phyloP scores from a whole-genome alignment of 2,113 vertebrate genomes.

The Oryzias javanicus region DNA sequence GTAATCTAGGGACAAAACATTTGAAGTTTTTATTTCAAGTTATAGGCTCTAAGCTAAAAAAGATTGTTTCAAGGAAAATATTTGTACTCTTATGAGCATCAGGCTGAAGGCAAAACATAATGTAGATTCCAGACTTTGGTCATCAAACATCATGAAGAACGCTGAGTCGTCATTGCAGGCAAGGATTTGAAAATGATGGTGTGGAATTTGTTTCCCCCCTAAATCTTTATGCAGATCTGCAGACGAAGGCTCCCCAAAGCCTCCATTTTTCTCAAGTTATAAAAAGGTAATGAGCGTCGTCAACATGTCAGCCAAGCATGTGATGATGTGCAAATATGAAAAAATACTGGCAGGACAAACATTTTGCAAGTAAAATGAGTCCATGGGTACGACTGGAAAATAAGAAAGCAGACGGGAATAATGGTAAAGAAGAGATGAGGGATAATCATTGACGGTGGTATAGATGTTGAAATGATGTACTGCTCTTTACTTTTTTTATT shows the following conservation, averaged over 20 bases:
- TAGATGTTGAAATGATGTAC: slow-evolving; percentile 52
- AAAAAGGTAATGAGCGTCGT: neutral
- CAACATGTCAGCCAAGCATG: slow-evolving; percentile 20
- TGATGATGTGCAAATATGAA: slow-evolving; percentile 3
- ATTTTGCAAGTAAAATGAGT: slow-evolving; percentile 11
- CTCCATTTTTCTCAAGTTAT: slow-evolving; percentile 7
- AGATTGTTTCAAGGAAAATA: slow-evolving; percentile 24
- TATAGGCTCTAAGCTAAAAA: slow-evolving; percentile 22
- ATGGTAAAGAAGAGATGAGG: neutral
- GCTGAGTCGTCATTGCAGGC: slow-evolving; percentile 1
- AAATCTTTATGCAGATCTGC: slow-evolving; percentile 8
- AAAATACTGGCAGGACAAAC: neutral
- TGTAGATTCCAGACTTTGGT: slow-evolving; percentile 23
- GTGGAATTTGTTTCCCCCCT: neutral
- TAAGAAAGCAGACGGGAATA: slow-evolving; percentile 9
- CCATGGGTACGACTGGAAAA: slow-evolving; percentile 17
- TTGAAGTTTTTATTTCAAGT: slow-evolving; percentile 30
- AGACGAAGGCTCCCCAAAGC: neutral
- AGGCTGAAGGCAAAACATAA: neutral
- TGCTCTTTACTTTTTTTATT: slow-evolving; percentile 65
- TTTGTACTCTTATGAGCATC: slow-evolving; percentile 28
- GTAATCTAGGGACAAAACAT: slow-evolving; percentile 26
- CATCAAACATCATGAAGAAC: neutral
- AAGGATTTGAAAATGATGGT: slow-evolving; percentile 1
- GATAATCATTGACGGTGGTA: slow-evolving; percentile 16